Evolutionary conservation across 2,797 vertebrate genomes (phyloP).

Genomic region (Momotus momota): DNA sequence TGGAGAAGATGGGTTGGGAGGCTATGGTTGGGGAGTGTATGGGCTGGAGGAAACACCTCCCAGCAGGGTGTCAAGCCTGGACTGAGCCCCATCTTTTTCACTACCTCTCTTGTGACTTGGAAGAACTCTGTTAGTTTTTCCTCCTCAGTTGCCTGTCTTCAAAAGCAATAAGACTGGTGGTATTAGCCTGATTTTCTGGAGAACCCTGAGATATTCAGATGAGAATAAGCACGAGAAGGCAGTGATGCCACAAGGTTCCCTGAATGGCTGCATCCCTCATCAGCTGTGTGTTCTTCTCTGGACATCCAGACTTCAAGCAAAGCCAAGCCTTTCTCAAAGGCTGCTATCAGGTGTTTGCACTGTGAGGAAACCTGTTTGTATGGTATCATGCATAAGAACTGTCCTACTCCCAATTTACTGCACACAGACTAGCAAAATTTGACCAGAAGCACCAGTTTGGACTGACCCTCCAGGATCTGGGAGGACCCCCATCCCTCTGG

Average conservation of each 20-base stretch:
- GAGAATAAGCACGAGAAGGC: neutral
- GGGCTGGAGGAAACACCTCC: neutral
- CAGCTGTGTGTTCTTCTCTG: neutral
- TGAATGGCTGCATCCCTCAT: accelerated
- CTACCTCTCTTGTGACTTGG: neutral
- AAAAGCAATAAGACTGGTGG: neutral
- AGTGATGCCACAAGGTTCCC: neutral
- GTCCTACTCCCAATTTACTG: neutral
- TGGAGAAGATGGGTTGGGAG: neutral
- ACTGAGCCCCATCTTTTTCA: neutral
- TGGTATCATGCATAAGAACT: accelerated
- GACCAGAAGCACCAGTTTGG: neutral
- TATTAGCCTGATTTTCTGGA: neutral
- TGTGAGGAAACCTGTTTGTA: neutral
- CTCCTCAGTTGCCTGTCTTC: neutral
- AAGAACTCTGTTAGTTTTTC: neutral
- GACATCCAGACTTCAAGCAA: neutral
- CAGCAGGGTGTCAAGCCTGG: neutral
- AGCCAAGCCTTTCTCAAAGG: neutral
- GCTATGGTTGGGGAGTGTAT: neutral
- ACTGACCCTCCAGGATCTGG: neutral
- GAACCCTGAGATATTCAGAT: neutral
- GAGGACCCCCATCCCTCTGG: neutral
- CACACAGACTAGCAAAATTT: accelerated
- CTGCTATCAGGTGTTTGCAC: neutral